phyloP scores from a whole-genome alignment of 2,797 vertebrate species.

The Picus viridis region DNA sequence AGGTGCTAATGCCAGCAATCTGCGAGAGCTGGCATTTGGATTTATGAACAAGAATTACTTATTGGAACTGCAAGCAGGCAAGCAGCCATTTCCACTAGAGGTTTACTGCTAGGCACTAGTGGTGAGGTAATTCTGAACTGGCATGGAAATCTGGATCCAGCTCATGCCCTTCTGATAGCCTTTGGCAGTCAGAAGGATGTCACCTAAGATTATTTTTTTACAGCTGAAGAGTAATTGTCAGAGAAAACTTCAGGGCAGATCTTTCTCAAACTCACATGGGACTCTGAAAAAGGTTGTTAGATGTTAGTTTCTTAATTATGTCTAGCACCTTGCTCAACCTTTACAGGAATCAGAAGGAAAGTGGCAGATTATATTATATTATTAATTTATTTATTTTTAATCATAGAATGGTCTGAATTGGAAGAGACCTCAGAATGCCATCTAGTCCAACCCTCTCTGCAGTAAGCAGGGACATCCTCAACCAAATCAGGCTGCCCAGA shows the following conservation, averaged over 20 bases:
- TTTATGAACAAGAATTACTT: background rate
- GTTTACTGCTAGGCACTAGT: background rate
- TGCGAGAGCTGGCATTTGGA: background rate
- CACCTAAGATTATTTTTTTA: background rate
- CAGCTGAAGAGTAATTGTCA: background rate
- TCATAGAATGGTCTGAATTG: too few relatives aligned
- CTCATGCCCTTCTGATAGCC: background rate
- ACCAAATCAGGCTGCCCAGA: too few relatives aligned
- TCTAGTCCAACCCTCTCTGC: too few relatives aligned
- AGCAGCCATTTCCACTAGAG: background rate
- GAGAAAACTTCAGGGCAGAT: background rate
- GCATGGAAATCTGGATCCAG: background rate
- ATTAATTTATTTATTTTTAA: too few relatives aligned
- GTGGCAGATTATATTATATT: background rate
- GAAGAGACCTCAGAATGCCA: too few relatives aligned
- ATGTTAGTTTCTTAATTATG: background rate
- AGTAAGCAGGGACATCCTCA: too few relatives aligned
- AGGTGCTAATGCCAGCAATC: background rate
- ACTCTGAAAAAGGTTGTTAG: background rate
- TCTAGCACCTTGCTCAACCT: background rate
- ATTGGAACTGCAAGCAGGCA: background rate
- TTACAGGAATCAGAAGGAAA: background rate
- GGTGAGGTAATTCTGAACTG: constrained; percentile 23
- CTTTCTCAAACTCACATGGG: background rate
- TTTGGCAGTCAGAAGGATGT: background rate